Evolutionary conservation across 2,888 invertebrate genomes (phyloP), one percentile per base, ranked within the genome.

Genomic region (Cerastis leucographa): DNA sequence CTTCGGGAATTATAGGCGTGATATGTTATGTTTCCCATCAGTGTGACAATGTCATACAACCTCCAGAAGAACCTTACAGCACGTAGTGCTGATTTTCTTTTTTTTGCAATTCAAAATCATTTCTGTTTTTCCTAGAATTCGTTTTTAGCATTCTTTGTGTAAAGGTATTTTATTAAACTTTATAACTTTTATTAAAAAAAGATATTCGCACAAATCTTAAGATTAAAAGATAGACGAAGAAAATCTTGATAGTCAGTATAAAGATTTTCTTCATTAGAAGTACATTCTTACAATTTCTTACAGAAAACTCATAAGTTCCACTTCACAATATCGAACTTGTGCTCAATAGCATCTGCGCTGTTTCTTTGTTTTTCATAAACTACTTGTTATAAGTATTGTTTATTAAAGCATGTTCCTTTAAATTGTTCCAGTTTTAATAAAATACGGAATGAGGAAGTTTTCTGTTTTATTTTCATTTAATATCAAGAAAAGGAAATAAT

Each of bases 281-380:
- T 78, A 68, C 49, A 29, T 59, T 75, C 71, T 51, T 71, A 74
- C 77, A 72, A 75, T 77, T 78, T 84, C 83, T 79, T 80, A 75
- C 61, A 71, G 87, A 81, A 87, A 89, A 85, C 87, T 88, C 87
- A 87, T 87, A 89, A 91, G 90, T 90, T 90, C 69, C 81, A 71
- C 78, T 80, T 80, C 83, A 85, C 83, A 85, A 88, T 85, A 89
- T 83, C 78, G 79, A 88, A 90, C 83, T 89, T 87, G 77, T 82
- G 74, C 85, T 89, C 91, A 88, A 90, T 90, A 90, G 79, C 90
- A 90, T 90, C 90, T 89, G 89, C 62, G 87, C 83, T 68, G 77
- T 83, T 81, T 84, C 71, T 81, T 85, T 84, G 84, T 87, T 85
- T 89, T 88, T 89, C 81, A 85, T 87, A 85, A 85, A 88, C 79